Evolutionary conservation across 2,113 vertebrate genomes (phyloP).

Genomic region (Actenoides lindsayi): DNA sequence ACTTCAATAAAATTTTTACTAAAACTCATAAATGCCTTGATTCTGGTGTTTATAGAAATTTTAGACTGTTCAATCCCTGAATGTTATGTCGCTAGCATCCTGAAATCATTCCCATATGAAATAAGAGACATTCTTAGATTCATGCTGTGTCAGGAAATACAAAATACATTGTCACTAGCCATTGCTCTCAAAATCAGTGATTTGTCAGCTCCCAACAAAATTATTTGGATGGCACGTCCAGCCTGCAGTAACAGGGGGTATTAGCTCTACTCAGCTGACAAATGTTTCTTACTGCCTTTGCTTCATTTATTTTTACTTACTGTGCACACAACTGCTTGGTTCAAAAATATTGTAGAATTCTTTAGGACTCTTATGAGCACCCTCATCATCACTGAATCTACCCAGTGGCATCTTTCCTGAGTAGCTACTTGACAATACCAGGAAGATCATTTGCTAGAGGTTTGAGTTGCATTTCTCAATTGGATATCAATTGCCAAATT

Average conservation of each 20-base stretch:
- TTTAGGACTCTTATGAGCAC: not conserved
- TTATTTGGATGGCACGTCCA: accelerated
- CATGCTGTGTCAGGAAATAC: slow-evolving; percentile 29
- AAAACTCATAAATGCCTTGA: slow-evolving; percentile 77
- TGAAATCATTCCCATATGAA: slow-evolving; percentile 79
- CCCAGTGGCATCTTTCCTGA: not conserved
- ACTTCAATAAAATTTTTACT: slow-evolving; percentile 77
- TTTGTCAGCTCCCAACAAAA: not conserved
- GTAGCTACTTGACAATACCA: not conserved
- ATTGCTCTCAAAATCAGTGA: not conserved
- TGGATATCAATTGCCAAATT: not conserved
- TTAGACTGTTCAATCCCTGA: slow-evolving; percentile 71
- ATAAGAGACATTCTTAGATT: slow-evolving; percentile 56
- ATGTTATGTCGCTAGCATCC: slow-evolving; percentile 51
- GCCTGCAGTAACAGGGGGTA: not conserved
- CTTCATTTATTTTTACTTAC: not conserved
- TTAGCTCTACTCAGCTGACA: not conserved
- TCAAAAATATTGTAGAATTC: not conserved
- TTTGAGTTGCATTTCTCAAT: not conserved
- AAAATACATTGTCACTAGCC: slow-evolving; percentile 16
- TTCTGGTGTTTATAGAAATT: slow-evolving; percentile 80
- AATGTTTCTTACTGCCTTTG: not conserved
- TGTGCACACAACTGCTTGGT: not conserved
- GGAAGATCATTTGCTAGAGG: not conserved
- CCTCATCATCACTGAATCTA: not conserved